phyloP scores from a whole-genome alignment of 2,113 vertebrate species.

The Trinectes maculatus region DNA sequence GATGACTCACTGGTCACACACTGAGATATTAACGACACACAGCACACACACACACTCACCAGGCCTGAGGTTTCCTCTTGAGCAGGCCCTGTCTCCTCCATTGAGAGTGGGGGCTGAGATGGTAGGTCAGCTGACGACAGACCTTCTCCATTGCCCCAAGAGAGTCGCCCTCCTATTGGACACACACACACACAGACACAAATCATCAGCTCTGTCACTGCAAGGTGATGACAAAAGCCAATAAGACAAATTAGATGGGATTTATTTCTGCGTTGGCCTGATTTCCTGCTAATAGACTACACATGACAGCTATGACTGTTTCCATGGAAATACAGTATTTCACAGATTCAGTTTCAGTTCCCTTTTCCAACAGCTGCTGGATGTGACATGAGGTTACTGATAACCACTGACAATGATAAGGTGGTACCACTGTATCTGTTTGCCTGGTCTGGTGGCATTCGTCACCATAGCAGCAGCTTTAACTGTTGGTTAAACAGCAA shows the following conservation, averaged over 20 bases:
- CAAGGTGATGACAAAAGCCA: background rate
- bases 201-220: background rate
- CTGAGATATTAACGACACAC: conserved; percentile 37
- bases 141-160: conserved; percentile 96
- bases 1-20: conserved; percentile 51
- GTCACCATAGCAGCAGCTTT: too few relatives aligned
- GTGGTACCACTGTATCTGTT: too few relatives aligned
- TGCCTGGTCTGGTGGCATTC: too few relatives aligned
- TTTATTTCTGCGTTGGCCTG: background rate
- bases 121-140: conserved; percentile 96
- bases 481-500: too few relatives aligned
- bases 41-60: conserved; percentile 83
- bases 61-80: conserved; percentile 95
- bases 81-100: conserved; percentile 92
- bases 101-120: conserved; percentile 97
- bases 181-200: conserved; percentile 16
- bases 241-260: background rate
- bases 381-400: too few relatives aligned
- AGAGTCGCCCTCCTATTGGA: conserved; percentile 89
- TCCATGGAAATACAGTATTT: too few relatives aligned
- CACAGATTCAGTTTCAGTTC: too few relatives aligned
- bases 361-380: too few relatives aligned
- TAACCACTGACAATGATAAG: too few relatives aligned
- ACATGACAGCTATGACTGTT: background rate
- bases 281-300: background rate